Evolutionary conservation across 2,113 vertebrate species (phyloP).

Genomic region (Bufo gargarizans): DNA sequence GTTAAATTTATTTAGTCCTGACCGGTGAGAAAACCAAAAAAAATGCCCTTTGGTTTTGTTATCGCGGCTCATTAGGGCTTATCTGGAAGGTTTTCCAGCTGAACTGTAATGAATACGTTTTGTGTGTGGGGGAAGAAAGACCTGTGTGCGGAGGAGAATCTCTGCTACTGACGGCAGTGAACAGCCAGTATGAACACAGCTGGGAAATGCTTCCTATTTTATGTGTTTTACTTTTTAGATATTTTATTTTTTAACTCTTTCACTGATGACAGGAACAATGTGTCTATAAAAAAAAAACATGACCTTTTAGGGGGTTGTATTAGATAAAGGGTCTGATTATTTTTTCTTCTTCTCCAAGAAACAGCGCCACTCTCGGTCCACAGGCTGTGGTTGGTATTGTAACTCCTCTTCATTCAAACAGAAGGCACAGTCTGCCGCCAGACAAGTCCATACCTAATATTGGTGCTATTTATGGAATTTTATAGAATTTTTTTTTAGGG

Average conservation of each 20-base stretch:
- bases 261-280: background rate
- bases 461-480: no score
- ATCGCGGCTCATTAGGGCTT: conserved; percentile 62
- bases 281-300: background rate
- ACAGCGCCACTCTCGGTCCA: no score
- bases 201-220: conserved; percentile 3
- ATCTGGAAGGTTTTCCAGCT: conserved; percentile 61
- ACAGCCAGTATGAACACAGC: conserved; percentile 32
- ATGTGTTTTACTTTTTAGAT: background rate
- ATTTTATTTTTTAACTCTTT: conserved; percentile 6
- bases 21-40: background rate
- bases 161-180: conserved; percentile 39
- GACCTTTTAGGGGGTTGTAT: no score
- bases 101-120: conserved; percentile 60
- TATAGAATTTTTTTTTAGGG: no score
- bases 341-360: no score
- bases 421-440: no score
- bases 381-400: no score
- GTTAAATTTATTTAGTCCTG: background rate
- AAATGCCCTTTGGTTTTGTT: conserved; percentile 37
- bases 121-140: conserved; percentile 53
- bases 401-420: no score
- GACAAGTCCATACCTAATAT: no score
- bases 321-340: no score
- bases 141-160: conserved; percentile 42